phyloP scores from a whole-genome alignment of 2,888 invertebrate genomes.

The Caenorhabditis angaria region DNA sequence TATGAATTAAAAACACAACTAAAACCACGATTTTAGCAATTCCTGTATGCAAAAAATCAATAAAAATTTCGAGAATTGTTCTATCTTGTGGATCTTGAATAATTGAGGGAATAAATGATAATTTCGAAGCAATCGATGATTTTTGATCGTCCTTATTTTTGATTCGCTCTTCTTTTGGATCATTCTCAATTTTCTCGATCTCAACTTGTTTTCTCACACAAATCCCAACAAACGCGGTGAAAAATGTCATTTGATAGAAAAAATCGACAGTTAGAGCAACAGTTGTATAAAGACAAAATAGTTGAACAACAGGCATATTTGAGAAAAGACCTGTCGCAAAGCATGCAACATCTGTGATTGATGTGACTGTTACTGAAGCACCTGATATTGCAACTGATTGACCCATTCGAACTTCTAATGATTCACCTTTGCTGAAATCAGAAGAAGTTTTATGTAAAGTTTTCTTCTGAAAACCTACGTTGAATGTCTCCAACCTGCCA shows the following conservation, averaged over 20 bases:
- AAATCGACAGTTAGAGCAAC: conserved; percentile 68
- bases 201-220: conserved; percentile 56
- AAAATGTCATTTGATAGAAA: conserved; percentile 69
- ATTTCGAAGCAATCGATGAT: conserved; percentile 18
- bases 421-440: conserved; percentile 49
- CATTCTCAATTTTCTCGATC: not conserved
- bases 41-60: conserved; percentile 51
- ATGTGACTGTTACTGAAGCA: conserved; percentile 60
- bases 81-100: conserved; percentile 23
- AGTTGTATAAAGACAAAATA: conserved; percentile 69
- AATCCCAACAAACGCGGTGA: conserved; percentile 62
- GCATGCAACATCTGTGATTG: conserved; percentile 65
- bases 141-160: conserved; percentile 17
- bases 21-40: conserved; percentile 48
- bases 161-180: conserved; percentile 20
- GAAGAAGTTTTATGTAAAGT: not conserved
- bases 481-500: conserved; percentile 70
- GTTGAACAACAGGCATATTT: conserved; percentile 68
- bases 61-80: conserved; percentile 44
- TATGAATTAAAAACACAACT: conserved; percentile 52
- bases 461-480: conserved; percentile 45
- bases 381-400: conserved; percentile 56
- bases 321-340: conserved; percentile 69
- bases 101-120: conserved; percentile 32
- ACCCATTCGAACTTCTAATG: conserved; percentile 52